These are phyloP conservation scores for Prosapia bicincta DNA, from an alignment of 2,888 invertebrate species.

Conservation along the genomic window DNA sequence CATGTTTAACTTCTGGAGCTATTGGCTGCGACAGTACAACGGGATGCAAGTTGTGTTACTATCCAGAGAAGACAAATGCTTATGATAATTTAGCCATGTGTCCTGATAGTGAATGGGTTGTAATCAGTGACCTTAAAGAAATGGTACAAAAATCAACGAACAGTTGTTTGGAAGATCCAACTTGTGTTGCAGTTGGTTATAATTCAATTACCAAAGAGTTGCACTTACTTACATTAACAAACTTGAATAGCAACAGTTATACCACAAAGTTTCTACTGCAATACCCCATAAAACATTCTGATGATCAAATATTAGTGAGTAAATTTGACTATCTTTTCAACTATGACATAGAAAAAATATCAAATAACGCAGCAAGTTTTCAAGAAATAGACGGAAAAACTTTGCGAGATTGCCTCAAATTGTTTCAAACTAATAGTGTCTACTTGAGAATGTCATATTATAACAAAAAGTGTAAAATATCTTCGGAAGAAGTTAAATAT, in stretches of 20 bases:
- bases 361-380: not conserved
- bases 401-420: conserved; percentile 4
- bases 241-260: not conserved
- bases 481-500: conserved; percentile 12
- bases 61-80: conserved; percentile 15
- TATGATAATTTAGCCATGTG: conserved; percentile 16
- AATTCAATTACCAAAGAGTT: not conserved
- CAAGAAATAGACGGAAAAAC: not conserved
- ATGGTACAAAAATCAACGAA: not conserved
- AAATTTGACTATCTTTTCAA: not conserved
- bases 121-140: conserved; percentile 4
- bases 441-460: conserved; percentile 11
- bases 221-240: conserved; percentile 5
- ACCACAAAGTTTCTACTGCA: conserved; percentile 8
- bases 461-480: conserved; percentile 2
- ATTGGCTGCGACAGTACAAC: conserved; percentile 11
- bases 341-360: conserved; percentile 3
- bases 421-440: not conserved
- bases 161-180: conserved; percentile 8
- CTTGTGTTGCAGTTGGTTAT: conserved; percentile 21
- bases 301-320: not conserved
- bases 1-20: conserved; percentile 11
- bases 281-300: conserved; percentile 3
- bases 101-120: conserved; percentile 24
- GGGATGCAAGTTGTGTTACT: conserved; percentile 27